phyloP scores from a whole-genome alignment of 2,888 invertebrate genomes.

The Hypselothyrea guttata region DNA sequence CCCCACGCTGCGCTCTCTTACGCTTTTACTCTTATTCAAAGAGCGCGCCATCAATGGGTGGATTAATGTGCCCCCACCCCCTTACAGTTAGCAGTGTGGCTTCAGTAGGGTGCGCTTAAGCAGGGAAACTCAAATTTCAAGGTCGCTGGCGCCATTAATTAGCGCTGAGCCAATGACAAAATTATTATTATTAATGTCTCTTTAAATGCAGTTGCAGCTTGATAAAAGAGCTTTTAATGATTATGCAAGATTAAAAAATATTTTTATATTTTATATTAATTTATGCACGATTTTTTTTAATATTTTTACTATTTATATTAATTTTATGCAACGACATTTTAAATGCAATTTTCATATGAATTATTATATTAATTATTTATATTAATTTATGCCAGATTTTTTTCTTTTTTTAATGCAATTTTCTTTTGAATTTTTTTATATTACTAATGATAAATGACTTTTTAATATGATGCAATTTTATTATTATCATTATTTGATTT shows the following conservation, averaged over 20 bases:
- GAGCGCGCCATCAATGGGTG: constrained; percentile 36
- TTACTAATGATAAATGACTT: background rate
- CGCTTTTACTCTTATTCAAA: too few species aligned
- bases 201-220: background rate
- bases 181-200: constrained; percentile 22
- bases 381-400: too few species aligned
- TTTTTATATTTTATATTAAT: too few species aligned
- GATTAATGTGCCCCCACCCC: constrained; percentile 24
- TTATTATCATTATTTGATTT: too few species aligned
- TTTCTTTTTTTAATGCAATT: background rate
- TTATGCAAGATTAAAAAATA: background rate
- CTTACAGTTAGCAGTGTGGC: constrained; percentile 21
- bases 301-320: too few species aligned
- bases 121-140: constrained; percentile 19
- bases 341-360: too few species aligned
- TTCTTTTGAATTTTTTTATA: background rate
- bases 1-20: too few species aligned
- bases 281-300: too few species aligned
- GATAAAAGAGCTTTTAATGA: background rate
- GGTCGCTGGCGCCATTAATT: constrained; percentile 31
- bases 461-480: too few species aligned
- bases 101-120: constrained; percentile 30
- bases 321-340: too few species aligned
- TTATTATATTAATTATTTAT: too few species aligned
- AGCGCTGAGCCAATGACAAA: constrained; percentile 22